A percentile compares a stretch with the other conserved stretches of the same genome.
phyloP scores from a whole-genome alignment of 2,797 vertebrate genomes.

The Melopsittacus undulatus region DNA sequence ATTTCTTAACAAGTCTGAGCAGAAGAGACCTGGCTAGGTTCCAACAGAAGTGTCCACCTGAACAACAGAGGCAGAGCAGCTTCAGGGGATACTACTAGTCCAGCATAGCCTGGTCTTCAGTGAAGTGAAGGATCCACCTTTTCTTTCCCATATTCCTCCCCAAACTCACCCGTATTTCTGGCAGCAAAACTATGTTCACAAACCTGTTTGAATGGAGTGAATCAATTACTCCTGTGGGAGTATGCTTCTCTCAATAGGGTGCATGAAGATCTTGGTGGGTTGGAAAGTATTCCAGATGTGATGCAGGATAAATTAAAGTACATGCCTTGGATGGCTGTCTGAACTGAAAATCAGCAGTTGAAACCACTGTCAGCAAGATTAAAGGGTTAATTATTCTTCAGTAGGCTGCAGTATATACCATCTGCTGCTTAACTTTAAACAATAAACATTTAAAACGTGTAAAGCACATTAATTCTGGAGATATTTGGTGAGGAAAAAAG shows the following conservation, averaged over 20 bases:
- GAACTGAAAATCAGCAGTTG: not conserved
- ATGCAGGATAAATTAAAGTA: not conserved
- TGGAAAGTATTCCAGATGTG: not conserved
- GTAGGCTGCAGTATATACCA: not conserved
- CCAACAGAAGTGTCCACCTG: not conserved
- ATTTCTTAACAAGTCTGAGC: rapidly evolving
- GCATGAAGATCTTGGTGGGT: rapidly evolving
- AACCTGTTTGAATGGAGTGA: not conserved
- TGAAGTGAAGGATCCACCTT: not conserved
- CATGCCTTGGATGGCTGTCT: not conserved
- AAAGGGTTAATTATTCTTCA: not conserved
- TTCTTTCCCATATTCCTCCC: not conserved
- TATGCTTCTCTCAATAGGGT: not conserved
- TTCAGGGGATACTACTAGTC: not conserved
- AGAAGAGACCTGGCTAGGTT: not conserved
- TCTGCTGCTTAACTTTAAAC: not conserved
- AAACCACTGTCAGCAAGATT: not conserved
- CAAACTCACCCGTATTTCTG: not conserved
- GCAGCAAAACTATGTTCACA: not conserved
- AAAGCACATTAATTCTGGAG: not conserved
- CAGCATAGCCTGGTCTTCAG: not conserved
- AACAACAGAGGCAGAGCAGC: not conserved
- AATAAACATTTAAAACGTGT: not conserved
- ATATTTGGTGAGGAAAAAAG: not conserved
- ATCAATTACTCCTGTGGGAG: not conserved